Evolutionary conservation across 2,113 vertebrate species (phyloP), one percentile per base, ranked within the genome.

Genomic region (Vireo altiloquus): DNA sequence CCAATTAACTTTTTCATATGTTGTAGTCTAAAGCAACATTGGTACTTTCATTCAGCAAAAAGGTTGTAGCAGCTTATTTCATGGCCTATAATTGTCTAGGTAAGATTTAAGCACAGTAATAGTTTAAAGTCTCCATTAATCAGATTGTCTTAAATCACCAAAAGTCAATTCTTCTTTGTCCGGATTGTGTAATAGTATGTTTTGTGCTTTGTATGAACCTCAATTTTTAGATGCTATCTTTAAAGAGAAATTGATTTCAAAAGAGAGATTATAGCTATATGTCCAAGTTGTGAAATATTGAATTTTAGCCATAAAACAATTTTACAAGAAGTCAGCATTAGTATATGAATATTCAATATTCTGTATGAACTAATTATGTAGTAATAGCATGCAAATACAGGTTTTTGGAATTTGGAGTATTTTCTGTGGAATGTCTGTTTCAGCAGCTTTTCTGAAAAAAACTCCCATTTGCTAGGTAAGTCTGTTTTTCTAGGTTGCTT

Each of bases 1-100:
- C 82, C 87, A 92, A 83, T 92, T 92, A 92, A 80, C 50, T 92
- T 95, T 79, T 94, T 91, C 84, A 54, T 94, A 28, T 46, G 28
- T 63, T 42, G 18, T 61, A 44, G 46, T 33, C 21, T 69, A 84
- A 94, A 87, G 78, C 47, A 72, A 17, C 69, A 17, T 65, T 44
- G 54, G 46, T 80, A 53, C 80, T 78, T 80, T 42, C n/a, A 24
- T 90, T 91, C 59, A 94, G 54, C 66, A 63, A 47, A 82, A 90
- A 91, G 92, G 87, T 94, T 71, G 16, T 30, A 76, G 83, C 15
- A 87, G 59, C 84, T 95, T 91, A 46, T 90, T 96, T 91, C 54
- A 24, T 80, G 68, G 46, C 70, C 52, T 90, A 0, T 91, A 88
- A 85, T 94, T 95, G 89, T 70, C 76, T 65, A 0, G 42, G 46